Percentiles rank a stretch among this genome's conserved stretches.
Conservation (phyloP, 2,888 invertebrate species). For the Alitta virens region DNA sequence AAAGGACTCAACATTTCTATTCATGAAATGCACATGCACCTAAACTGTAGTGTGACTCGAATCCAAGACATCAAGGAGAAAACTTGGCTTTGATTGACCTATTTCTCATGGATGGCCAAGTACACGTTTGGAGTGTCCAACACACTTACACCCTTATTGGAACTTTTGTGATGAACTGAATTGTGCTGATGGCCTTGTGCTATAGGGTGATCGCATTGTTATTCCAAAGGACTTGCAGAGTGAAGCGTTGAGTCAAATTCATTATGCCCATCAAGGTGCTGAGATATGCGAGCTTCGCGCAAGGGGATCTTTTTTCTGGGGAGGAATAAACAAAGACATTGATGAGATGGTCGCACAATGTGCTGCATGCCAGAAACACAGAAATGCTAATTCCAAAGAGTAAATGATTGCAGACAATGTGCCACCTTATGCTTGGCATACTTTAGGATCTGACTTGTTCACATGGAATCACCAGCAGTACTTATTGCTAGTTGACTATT, state of each 20-base stretch:
- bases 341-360: conserved; percentile 15
- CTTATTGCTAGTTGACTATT: conserved; percentile 20
- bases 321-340: conserved; percentile 24
- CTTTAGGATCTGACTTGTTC: conserved; percentile 18
- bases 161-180: conserved; percentile 7
- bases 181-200: conserved; percentile 10
- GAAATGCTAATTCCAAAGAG: conserved; percentile 8
- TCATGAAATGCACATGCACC: not conserved
- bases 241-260: conserved; percentile 11
- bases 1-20: not conserved
- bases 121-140: conserved; percentile 2
- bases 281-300: conserved; percentile 20
- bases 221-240: conserved; percentile 15
- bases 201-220: conserved; percentile 14
- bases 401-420: conserved; percentile 18
- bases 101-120: not conserved
- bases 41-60: not conserved
- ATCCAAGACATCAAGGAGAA: conserved; percentile 9
- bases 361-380: conserved; percentile 4
- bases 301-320: conserved; percentile 22
- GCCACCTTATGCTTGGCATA: conserved; percentile 12
- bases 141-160: conserved; percentile 21
- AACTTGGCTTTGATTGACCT: not conserved
- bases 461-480: conserved; percentile 10
- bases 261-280: conserved; percentile 18